Conservation (phyloP, 2,113 vertebrate genomes). For the Catagonus wagneri region DNA sequence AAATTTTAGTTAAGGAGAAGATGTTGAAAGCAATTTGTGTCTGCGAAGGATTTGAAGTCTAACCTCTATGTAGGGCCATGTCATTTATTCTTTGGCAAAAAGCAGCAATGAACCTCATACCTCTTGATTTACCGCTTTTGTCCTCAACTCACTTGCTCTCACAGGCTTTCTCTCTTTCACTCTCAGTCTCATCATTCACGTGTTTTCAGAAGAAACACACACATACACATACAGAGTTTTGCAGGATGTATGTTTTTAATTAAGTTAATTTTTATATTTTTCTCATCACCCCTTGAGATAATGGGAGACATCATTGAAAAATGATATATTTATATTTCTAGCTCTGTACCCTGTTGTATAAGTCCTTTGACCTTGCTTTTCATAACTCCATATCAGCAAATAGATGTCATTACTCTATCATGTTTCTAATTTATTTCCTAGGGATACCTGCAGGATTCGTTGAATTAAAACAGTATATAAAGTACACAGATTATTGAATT, state of each 20-base stretch:
- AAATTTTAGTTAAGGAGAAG: conserved; percentile 30
- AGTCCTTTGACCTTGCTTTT: background rate
- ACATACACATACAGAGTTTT: background rate
- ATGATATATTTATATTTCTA: background rate
- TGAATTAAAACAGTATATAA: conserved; percentile 52
- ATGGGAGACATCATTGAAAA: background rate
- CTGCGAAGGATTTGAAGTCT: background rate
- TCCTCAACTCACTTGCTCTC: background rate
- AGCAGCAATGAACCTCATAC: background rate
- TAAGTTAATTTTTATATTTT: conserved; percentile 21
- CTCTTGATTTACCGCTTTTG: background rate
- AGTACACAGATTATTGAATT: background rate
- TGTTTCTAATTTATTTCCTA: conserved; percentile 37
- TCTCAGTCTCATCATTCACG: background rate
- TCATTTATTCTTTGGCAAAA: background rate
- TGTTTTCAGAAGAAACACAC: background rate
- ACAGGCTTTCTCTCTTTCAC: background rate
- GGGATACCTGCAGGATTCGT: background rate
- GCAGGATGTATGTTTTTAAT: conserved; percentile 1
- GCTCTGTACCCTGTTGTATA: background rate
- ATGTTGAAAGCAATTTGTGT: background rate
- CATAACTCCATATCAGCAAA: background rate
- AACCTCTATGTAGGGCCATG: background rate
- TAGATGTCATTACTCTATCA: conserved; percentile 30
- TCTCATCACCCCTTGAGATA: background rate